Base-by-base conservation (phyloP, 64 coral and sea anemone species). In the Montipora foliosa region DNA sequence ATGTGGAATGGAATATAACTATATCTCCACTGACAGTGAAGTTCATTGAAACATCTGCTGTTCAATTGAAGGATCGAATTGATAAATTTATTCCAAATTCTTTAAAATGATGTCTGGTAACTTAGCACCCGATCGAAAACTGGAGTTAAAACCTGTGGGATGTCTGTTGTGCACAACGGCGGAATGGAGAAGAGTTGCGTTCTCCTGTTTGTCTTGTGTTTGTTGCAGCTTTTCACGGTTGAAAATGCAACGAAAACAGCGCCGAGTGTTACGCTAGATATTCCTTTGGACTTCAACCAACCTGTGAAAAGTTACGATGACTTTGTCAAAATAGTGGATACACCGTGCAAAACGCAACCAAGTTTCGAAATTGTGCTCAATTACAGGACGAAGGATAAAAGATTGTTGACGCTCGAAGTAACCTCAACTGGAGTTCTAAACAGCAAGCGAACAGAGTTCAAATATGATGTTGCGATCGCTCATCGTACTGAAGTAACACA, bases 281-380 rank as follows among this genome's bases (percentile, higher is more conserved):
- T 89, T 76, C 71, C 70, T 76, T 21, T 81, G 46, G 87, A 93
- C 37, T 67, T 89, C 2, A 47, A 60, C 62, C 25, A 79, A 68
- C 79, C 13, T 47, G 61, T 12, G 0, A 59, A 91, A 70, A 77
- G 62, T 60, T 90, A 84, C 79, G 82, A 94, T 1, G 95, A 97
- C 47, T 97, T 94, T 91, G 82, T 94, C 50, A 50, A 97, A 75
- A 91, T 97, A 80, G 21, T 90, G 10, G 74, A 72, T 48, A 25
- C 92, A 16, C 92, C 95, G 37, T 44, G 55, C 72, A 66, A 77
- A 47, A 92, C 92, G 3, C 52, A 51, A 57, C 69, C 86, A 47
- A 57, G 88, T 14, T 97, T 97, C 75, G 53, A 81, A 68, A 69
- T 97, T 29, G 68, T 68, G 16, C 48, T 97, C 1, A 82, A 81